Base-by-base conservation (phyloP, 1,140 invertebrate genomes). In the Carposina sasakii region DNA sequence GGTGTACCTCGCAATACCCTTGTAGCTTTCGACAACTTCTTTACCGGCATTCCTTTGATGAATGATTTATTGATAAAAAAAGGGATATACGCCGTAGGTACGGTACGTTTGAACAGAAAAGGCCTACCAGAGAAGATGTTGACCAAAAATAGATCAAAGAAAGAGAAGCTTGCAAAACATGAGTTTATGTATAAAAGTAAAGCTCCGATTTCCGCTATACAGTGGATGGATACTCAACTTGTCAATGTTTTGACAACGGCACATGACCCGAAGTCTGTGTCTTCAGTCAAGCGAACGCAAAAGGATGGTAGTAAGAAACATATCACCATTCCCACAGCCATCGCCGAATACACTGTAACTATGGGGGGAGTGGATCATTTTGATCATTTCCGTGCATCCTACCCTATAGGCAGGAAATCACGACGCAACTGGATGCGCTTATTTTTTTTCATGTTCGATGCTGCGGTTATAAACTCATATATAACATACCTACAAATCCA, bases 151-250 rank as follows among this genome's bases (percentile, higher is more conserved):
- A 48, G 42, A 20, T 17, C 22, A 19, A 40, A 34, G 34, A 19
- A 21, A 19, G 16, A 56, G 43, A 16, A 37, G 56, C 34, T 60
- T 5, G 48, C 54, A 24, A 67, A 60, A 53, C 10, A 63, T 48
- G 37, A 66, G 17, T 61, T 63, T 59, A 19, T 57, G 56, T 54
- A 57, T 39, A 36, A 58, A 22, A 59, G 57, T 48, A 50, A 56
- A 33, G 48, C 56, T 43, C 60, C 62, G 22, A 52, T 60, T 9
- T 54, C 52, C 52, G 60, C 57, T 23, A 57, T 71, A 24, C 68
- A 68, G 33, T 68, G 65, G 65, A 39, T 55, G 41, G 59, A 71
- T 31, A 67, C 63, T 1, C 58, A 57, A 42, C 60, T 67, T 39
- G 65, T 67, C 13, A 13, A 34, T 50, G 41, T 68, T 1, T 53